Conservation (phyloP, 2,113 vertebrate genomes). For the Sitta europaea region DNA sequence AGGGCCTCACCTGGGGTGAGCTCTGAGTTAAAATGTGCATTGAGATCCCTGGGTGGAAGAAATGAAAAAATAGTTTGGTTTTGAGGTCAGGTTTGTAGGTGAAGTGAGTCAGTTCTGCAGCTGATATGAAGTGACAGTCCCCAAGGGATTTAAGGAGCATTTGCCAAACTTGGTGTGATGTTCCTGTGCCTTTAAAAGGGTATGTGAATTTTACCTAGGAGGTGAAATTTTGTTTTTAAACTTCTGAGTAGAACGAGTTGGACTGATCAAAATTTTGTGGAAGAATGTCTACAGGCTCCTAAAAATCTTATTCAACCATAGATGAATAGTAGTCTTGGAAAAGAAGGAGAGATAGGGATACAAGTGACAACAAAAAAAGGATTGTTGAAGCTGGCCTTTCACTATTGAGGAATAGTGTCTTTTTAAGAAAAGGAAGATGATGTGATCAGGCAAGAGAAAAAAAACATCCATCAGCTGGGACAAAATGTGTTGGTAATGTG, state of each 20-base stretch:
- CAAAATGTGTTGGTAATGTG: neutral
- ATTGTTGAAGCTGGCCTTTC: neutral
- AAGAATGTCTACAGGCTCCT: neutral
- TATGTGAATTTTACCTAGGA: neutral
- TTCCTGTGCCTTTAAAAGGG: neutral
- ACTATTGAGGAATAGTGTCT: neutral
- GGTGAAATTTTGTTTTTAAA: neutral
- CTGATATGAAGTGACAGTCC: neutral
- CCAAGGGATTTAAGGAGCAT: neutral
- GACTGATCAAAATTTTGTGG: neutral
- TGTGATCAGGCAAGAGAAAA: neutral
- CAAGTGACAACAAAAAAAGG: fast-evolving
- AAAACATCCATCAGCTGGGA: neutral
- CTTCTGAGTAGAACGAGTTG: neutral
- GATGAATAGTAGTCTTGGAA: neutral
- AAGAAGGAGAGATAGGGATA: neutral
- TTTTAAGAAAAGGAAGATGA: neutral
- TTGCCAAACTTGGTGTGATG: neutral
- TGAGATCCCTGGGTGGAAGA: neutral
- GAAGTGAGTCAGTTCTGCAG: neutral
- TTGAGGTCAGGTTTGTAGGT: neutral
- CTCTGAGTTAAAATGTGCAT: neutral
- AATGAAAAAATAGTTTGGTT: neutral
- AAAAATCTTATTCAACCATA: neutral
- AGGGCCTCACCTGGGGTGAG: neutral